These are phyloP conservation scores for Corythoichthys intestinalis DNA, from an alignment of 2,113 vertebrate genomes.

Conservation along the genomic window DNA sequence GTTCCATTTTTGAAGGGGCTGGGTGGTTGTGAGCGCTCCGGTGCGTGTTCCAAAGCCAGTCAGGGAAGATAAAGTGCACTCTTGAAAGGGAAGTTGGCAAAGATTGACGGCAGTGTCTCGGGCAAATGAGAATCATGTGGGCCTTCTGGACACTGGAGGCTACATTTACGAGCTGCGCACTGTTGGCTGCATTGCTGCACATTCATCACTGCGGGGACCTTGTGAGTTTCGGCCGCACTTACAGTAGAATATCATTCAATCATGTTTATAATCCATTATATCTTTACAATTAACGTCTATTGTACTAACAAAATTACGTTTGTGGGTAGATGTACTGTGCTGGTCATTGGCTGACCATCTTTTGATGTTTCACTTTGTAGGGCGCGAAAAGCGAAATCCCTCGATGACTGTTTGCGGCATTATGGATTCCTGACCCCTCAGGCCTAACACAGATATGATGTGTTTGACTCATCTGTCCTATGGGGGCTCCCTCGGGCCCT, in stretches of 20 bases:
- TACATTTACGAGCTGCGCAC: slow-evolving; percentile 36
- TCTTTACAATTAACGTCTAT: too few species aligned
- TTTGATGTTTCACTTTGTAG: slow-evolving; percentile 3
- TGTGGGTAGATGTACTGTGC: too few species aligned
- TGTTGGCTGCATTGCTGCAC: slow-evolving; percentile 27
- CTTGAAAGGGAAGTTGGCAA: slow-evolving; percentile 40
- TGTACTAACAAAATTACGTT: too few species aligned
- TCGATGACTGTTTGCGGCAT: slow-evolving; percentile 24
- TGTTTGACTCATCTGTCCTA: slow-evolving; percentile 45
- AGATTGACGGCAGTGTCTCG: slow-evolving; percentile 32
- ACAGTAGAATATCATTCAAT: neutral
- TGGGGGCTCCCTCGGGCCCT: slow-evolving; percentile 24
- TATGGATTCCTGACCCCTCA: slow-evolving; percentile 27
- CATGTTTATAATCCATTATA: too few species aligned
- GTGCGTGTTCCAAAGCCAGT: slow-evolving; percentile 10
- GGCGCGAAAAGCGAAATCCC: neutral
- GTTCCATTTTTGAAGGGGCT: neutral
- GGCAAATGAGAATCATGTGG: slow-evolving; percentile 26
- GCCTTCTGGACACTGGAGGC: slow-evolving; percentile 28
- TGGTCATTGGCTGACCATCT: too few species aligned
- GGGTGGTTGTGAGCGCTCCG: neutral
- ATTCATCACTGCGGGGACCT: slow-evolving; percentile 52
- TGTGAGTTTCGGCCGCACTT: slow-evolving; percentile 10
- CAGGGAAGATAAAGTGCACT: slow-evolving; percentile 25
- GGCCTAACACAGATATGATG: slow-evolving; percentile 46